Base-by-base conservation (phyloP, 2,113 vertebrate species). In the Nibea albiflora region DNA sequence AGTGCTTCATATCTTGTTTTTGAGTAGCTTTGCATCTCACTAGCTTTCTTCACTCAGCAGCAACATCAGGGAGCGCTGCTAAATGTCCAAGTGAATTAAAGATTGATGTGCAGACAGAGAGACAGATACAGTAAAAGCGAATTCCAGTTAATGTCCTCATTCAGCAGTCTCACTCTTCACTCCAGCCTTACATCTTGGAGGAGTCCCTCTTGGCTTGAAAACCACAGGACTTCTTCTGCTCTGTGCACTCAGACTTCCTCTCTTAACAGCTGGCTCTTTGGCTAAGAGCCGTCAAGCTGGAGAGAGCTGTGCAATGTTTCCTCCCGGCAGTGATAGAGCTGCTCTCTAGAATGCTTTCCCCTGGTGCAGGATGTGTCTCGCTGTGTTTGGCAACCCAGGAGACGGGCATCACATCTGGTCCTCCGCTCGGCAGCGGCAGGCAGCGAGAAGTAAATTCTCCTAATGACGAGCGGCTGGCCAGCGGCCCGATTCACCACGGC, bases 201-300 rank as follows among this genome's bases (percentile, higher is more conserved):
- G 53, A 73, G 56, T 80, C 79, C 74, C 78, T 66, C 60, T 69
- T 4, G 50, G 73, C 64, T 50, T 73, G 4, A 66, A 68, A 83
- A 77, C 85, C 80, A 88, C 77, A 66, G 44, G 77, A 80, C 20
- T 39, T 3, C 66, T 71, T 39, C 80, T 72, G 26, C 64, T 82
- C 74, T 28, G 53, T 49, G 68, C 83, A 56, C 74, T 87, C 85
- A 77, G 71, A 74, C 80, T 80, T 82, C 52, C 62, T 74, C 76
- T 85, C 65, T 49, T 56, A 90, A 84, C 88, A 92, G 90, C 91
- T 90, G 90, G 70, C 77, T 86, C 80, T 90, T 80, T 86, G 81
- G 89, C 85, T 88, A n/a, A 86, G 81, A 83, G 85, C 73, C 53
- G 79, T 80, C 58, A 58, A 77, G 78, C 86, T 87, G 86, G 71